These are phyloP conservation scores for Ectropis crepuscularia DNA, from an alignment of 2,888 invertebrate genomes.

Conservation along the genomic window DNA sequence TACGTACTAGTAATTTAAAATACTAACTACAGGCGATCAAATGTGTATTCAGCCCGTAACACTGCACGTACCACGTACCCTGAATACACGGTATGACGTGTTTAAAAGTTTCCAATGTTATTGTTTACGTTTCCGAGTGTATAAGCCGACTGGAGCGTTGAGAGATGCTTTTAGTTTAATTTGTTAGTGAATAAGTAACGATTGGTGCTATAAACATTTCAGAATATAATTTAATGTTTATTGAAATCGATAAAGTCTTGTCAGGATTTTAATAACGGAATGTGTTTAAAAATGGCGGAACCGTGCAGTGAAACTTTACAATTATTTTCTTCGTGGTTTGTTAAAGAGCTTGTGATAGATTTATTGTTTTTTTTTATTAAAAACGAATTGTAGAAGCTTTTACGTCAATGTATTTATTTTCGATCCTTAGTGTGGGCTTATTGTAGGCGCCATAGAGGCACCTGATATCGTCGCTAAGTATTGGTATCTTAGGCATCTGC, in stretches of 20 bases:
- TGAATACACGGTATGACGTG: conserved; percentile 66
- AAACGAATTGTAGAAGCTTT: too few relatives aligned
- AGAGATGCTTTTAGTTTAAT: conserved; percentile 73
- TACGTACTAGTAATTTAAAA: too few relatives aligned
- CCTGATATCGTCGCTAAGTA: too few relatives aligned
- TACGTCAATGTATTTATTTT: too few relatives aligned
- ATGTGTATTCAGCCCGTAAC: conserved; percentile 7
- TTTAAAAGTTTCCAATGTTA: conserved; percentile 81
- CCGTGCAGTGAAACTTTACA: not conserved
- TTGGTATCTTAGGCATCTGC: too few relatives aligned
- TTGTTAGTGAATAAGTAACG: conserved; percentile 53
- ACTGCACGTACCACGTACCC: conserved; percentile 18
- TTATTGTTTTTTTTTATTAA: too few relatives aligned
- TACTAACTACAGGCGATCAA: not conserved
- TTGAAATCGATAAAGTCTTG: conserved; percentile 33
- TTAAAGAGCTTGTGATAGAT: too few relatives aligned
- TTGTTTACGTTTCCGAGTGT: conserved; percentile 77
- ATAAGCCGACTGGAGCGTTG: conserved; percentile 65
- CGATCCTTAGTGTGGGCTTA: too few relatives aligned
- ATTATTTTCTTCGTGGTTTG: not conserved
- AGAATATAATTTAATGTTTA: conserved; percentile 23
- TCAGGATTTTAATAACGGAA: conserved; percentile 22
- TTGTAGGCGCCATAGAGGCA: too few relatives aligned
- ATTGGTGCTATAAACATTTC: conserved; percentile 35
- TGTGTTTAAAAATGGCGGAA: conserved; percentile 14